Base-by-base conservation (phyloP, 2,113 vertebrate genomes). In the Nothocercus nigrocapillus region DNA sequence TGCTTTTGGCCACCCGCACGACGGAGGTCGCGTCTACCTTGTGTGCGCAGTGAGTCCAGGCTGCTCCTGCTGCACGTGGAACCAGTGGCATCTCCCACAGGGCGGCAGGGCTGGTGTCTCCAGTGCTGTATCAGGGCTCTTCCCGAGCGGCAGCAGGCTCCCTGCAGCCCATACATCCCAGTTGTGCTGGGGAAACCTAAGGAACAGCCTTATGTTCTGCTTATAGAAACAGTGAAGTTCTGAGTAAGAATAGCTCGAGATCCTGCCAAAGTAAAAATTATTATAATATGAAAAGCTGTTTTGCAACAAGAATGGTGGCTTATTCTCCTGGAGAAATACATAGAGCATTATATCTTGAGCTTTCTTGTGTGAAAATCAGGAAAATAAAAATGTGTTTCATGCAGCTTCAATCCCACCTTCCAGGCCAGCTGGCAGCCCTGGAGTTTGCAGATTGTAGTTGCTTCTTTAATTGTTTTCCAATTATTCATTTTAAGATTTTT, bases 381-480 rank as follows among this genome's bases (percentile, higher is more conserved):
- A 44, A 67, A 90, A 44, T 27, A 42, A 18, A 76, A 30, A 67
- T 58, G 22, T 80, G 68, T 75, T 93, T 89, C 45, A 53, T 64
- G 45, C 87, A 83, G 64, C 59, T 96, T 91, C 72, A 95, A 69
- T 96, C 87, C 70, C 61, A 64, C n/a, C 61, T 93, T 77, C 87
- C 77, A 59, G 63, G 70, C 85, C 92, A 96, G 93, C 75, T 94
- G 89, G 88, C 69, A 95, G 78, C 66, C 62, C 53, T 95, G 94
- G 81, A 88, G 89, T 95, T 95, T 95, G 66, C 34, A 87, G 53
- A 64, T 25, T 81, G 30, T 82, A 22, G 42, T 89, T 1, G 5
- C 85, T 97, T 96, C 54, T 96, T 75, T 97, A 81, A 97, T 95
- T 75, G 82, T 45, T 91, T 96, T 94, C 75, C 79, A 94, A 53